phyloP scores from a whole-genome alignment of 2,113 vertebrate species.

The Macaca mulatta region DNA sequence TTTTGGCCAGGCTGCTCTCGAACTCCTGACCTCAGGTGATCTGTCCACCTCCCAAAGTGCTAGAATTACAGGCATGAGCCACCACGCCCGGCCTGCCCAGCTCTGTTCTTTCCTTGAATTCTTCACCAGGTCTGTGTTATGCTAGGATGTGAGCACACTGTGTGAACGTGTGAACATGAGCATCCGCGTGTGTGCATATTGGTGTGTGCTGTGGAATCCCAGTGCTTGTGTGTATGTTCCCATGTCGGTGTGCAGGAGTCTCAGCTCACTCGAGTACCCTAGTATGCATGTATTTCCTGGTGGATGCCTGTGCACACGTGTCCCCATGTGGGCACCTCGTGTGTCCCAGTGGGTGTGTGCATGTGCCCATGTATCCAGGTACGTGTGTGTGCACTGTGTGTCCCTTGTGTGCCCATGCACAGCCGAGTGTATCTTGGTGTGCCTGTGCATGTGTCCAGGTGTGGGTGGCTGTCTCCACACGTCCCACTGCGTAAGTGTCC shows the following conservation, averaged over 20 bases:
- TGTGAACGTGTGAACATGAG: neutral
- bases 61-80: no score
- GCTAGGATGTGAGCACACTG: neutral
- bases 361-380: accelerated
- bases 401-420: neutral
- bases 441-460: neutral
- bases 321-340: accelerated
- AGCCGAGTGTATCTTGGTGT: neutral
- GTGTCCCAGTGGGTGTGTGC: neutral
- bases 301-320: neutral
- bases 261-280: neutral
- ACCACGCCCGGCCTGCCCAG: no score
- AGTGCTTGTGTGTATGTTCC: neutral
- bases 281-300: neutral
- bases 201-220: no score
- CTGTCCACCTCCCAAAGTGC: no score
- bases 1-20: no score
- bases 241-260: neutral
- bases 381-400: neutral
- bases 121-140: no score
- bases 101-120: neutral
- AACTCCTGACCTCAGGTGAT: no score
- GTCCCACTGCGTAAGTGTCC: neutral
- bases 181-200: neutral
- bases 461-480: no score